phyloP scores from a whole-genome alignment of 2,113 vertebrate genomes.

The Elaphurus davidianus region DNA sequence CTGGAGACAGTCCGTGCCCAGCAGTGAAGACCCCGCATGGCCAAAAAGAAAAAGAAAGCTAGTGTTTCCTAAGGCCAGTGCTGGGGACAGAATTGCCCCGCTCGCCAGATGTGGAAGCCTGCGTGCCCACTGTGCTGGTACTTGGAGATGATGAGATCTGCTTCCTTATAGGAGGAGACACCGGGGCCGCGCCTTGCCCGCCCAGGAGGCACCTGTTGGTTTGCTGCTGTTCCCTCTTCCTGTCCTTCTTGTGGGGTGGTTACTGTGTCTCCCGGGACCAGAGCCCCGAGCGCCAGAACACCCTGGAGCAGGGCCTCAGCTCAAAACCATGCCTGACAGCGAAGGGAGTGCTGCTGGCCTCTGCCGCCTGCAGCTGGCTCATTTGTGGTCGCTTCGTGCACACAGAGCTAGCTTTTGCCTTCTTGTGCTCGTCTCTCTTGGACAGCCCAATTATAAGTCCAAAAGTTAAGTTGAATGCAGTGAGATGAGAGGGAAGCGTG shows the following conservation, averaged over 20 bases:
- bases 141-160: neutral
- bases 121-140: rapidly evolving
- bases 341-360: rapidly evolving
- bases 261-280: neutral
- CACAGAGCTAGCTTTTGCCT: rapidly evolving
- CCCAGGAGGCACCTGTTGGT: neutral
- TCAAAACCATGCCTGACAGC: rapidly evolving
- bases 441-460: rapidly evolving
- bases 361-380: rapidly evolving
- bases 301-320: neutral
- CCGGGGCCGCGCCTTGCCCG: neutral
- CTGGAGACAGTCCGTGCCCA: neutral
- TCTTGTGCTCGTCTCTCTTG: rapidly evolving
- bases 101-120: rapidly evolving
- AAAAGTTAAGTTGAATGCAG: rapidly evolving
- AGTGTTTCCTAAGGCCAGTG: neutral
- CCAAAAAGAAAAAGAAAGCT: neutral
- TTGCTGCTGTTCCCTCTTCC: too few species aligned
- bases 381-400: rapidly evolving
- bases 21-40: neutral
- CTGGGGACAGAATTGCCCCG: rapidly evolving
- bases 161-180: neutral
- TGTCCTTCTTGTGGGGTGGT: neutral
- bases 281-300: neutral
- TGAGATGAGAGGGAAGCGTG: neutral